Evolutionary conservation across 2,797 vertebrate genomes (phyloP).

Genomic region (Lepilemur septentrionalis): DNA sequence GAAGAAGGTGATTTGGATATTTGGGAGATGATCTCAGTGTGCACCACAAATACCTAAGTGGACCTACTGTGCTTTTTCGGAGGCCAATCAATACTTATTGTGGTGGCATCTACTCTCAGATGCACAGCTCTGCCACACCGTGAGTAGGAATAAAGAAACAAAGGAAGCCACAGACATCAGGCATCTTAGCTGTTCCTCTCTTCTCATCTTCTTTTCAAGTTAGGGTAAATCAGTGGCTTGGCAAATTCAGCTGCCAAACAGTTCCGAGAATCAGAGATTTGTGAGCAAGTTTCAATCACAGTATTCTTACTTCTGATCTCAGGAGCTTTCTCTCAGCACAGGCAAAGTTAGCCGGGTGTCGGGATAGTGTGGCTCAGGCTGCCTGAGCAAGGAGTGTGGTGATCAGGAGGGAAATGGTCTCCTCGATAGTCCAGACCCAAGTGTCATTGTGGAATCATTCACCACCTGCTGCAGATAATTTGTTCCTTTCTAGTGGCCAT

Average conservation of each 20-base stretch:
- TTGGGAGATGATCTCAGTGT: accelerated
- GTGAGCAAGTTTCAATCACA: not conserved
- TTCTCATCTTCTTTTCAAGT: constrained; percentile 31
- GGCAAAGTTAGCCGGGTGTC: not conserved
- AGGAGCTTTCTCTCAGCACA: not conserved
- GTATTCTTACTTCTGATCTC: not conserved
- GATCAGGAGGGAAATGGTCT: not conserved
- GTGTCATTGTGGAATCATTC: constrained; percentile 23
- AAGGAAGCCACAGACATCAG: not conserved
- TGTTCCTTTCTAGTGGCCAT: not conserved
- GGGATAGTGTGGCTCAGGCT: not conserved
- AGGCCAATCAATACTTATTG: accelerated
- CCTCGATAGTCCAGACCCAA: not conserved
- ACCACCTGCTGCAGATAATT: constrained; percentile 57
- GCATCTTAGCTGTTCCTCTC: not conserved
- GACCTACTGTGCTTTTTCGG: too few relatives aligned
- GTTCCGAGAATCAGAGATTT: constrained; percentile 64
- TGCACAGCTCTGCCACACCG: accelerated
- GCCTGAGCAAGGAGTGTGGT: accelerated
- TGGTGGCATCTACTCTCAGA: accelerated
- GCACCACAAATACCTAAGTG: not conserved
- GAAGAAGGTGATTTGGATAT: not conserved
- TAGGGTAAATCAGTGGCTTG: constrained; percentile 28
- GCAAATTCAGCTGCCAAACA: constrained; percentile 62
- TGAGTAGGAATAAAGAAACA: not conserved